Percentiles rank a stretch among this genome's conserved stretches.
phyloP scores from a whole-genome alignment of 1,140 invertebrate genomes.

The Euura lappo region DNA sequence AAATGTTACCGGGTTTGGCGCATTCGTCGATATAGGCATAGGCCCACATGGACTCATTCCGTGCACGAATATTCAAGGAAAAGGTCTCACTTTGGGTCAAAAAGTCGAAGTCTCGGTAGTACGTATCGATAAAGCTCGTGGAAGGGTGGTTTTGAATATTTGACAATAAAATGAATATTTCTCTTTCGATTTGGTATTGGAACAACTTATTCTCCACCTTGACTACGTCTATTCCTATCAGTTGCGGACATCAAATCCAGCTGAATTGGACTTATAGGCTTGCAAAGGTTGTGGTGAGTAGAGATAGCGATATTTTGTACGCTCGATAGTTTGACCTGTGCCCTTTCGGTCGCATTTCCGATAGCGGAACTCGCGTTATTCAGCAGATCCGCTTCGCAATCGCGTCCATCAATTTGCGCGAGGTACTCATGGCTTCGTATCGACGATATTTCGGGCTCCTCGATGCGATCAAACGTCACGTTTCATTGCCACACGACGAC shows the following conservation, averaged over 20 bases:
- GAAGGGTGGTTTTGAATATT: slow-evolving; percentile 53
- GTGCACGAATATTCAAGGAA: slow-evolving; percentile 65
- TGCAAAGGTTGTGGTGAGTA: slow-evolving; percentile 31
- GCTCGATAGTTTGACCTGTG: slow-evolving; percentile 38
- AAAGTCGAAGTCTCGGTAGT: slow-evolving; percentile 69
- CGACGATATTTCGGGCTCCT: slow-evolving; percentile 20
- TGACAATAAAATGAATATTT: slow-evolving; percentile 31
- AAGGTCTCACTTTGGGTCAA: slow-evolving; percentile 72
- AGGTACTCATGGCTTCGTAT: slow-evolving; percentile 30
- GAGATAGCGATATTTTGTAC: slow-evolving; percentile 40
- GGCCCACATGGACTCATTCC: slow-evolving; percentile 80
- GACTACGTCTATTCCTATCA: slow-evolving; percentile 49
- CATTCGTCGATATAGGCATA: slow-evolving; percentile 90
- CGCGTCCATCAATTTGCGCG: slow-evolving; percentile 37
- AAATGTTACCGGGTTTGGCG: slow-evolving; percentile 89
- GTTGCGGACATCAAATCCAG: slow-evolving; percentile 55
- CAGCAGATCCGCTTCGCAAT: slow-evolving; percentile 36
- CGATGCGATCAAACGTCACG: background rate
- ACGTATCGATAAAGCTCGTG: slow-evolving; percentile 60
- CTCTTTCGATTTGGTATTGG: slow-evolving; percentile 42
- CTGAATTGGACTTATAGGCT: slow-evolving; percentile 39
- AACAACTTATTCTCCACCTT: slow-evolving; percentile 52
- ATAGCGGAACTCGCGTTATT: slow-evolving; percentile 36
- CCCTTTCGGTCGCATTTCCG: slow-evolving; percentile 37
- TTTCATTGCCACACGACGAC: background rate